Percentiles rank a stretch among this genome's conserved stretches.
These are phyloP conservation scores for Micromussa lordhowensis DNA, from an alignment of 92 coral and sea anemone species.

Conservation along the genomic window DNA sequence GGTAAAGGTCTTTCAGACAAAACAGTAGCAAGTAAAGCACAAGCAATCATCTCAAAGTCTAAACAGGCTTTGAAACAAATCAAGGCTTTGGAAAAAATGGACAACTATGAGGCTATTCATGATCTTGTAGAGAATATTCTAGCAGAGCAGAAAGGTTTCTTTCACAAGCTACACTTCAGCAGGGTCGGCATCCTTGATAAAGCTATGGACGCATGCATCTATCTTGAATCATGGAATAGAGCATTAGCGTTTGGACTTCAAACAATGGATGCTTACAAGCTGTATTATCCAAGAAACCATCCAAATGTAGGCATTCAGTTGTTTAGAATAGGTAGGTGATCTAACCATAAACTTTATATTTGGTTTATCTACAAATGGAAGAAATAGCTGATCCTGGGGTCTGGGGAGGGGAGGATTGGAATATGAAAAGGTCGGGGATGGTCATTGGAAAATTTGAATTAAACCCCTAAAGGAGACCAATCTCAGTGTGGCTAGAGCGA, in stretches of 20 bases:
- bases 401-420: no score
- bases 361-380: background rate
- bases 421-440: no score
- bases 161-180: conserved; percentile 72
- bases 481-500: no score
- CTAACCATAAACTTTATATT: background rate
- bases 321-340: conserved; percentile 86
- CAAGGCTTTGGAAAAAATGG: conserved; percentile 39
- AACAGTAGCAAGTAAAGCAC: conserved; percentile 28
- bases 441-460: no score
- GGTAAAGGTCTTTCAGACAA: conserved; percentile 26
- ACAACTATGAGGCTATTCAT: conserved; percentile 41
- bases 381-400: no score
- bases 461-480: no score
- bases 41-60: conserved; percentile 23
- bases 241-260: conserved; percentile 86
- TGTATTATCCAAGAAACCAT: conserved; percentile 81
- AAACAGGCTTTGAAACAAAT: conserved; percentile 56
- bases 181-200: conserved; percentile 72
- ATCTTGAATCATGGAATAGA: conserved; percentile 71
- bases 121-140: conserved; percentile 71
- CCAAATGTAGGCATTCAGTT: conserved; percentile 90
- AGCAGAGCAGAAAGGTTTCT: conserved; percentile 49
- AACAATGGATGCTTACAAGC: conserved; percentile 74
- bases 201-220: conserved; percentile 87